Evolutionary conservation across 1,140 invertebrate genomes (phyloP), one percentile per base, ranked within the genome.

Genomic region (Teleopsis dalmanni): DNA sequence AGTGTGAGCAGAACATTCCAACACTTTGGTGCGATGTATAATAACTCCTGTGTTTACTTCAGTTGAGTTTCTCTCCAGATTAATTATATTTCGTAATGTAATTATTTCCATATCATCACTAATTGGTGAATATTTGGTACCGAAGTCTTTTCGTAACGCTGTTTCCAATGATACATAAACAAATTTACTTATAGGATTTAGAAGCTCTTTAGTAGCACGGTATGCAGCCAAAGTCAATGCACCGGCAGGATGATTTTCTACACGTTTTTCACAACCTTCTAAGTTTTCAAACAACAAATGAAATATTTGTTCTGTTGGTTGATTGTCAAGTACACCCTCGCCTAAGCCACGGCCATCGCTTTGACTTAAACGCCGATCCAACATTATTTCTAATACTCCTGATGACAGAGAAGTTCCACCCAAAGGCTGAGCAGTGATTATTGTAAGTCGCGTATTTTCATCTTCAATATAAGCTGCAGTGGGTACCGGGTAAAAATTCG

Each of bases 401-500:
- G 81, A 74, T 16, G 77, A 73, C 48, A 95, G 69, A 18, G 89
- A 91, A 13, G 88, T 79, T 29, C 86, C 82, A 18, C 95, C 95
- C 6, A 96, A 75, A 13, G 94, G 88, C 58, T 95, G 93, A 13
- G 81, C 85, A 1, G 87, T 87, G 11, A 93, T 62, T 4, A 98
- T 51, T 5, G 85, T 86, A 44, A 98, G 71, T 54, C 95, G 76
- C 4, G 74, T 70, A 47, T 58, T 62, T 8, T 77, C 72, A 73
- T 97, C 92, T 75, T 98, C 85, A 48, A 98, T 88, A 64, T 86
- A 98, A 1, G 83, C 83, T 47, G 82, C 81, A 3, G 85, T 76
- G 9, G 94, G 82, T 72, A 98, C 81, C 6, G 96, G 95, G 76
- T 98, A 98, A 67, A 86, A 96, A 73, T 99, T 96, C 0, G 85